phyloP scores from a whole-genome alignment of 1,140 invertebrate genomes.

The Coenobita brevimanus region DNA sequence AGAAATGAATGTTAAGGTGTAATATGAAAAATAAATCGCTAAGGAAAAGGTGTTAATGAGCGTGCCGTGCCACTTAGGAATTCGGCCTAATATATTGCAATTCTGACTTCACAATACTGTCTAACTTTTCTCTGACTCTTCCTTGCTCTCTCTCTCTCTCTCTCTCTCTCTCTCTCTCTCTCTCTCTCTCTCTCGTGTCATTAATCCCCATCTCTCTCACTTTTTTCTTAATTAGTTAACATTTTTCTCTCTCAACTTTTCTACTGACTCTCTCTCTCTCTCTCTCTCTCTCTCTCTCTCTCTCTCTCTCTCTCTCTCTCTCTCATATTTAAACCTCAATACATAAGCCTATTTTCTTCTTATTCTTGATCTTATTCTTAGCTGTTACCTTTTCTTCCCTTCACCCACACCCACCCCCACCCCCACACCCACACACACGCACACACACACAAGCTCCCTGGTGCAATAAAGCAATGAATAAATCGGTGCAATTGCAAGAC shows the following conservation, averaged over 20 bases:
- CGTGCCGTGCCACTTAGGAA: too few species aligned
- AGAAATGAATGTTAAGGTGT: too few species aligned
- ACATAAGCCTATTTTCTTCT: background rate
- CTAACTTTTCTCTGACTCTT: background rate
- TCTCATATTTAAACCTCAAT: background rate
- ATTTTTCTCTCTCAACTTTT: background rate
- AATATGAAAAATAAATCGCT: too few species aligned
- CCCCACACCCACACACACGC: too few species aligned
- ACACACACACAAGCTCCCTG: too few species aligned
- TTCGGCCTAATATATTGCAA: background rate
- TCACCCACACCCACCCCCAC: too few species aligned
- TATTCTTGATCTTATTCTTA: too few species aligned
- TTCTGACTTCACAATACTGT: background rate
- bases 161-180: background rate
- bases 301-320: constrained; percentile 24
- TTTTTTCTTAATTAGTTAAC: background rate
- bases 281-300: constrained; percentile 18
- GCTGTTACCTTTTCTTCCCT: too few species aligned
- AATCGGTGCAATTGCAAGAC: too few species aligned
- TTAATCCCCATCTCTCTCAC: constrained; percentile 4
- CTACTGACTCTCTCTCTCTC: background rate
- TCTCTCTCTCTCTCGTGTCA: background rate
- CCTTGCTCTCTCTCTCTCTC: background rate
- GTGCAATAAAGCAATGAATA: too few species aligned
- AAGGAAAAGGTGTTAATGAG: too few species aligned